These are phyloP conservation scores for Drosophila lutescens DNA, from an alignment of 2,888 invertebrate genomes.

Conservation along the genomic window DNA sequence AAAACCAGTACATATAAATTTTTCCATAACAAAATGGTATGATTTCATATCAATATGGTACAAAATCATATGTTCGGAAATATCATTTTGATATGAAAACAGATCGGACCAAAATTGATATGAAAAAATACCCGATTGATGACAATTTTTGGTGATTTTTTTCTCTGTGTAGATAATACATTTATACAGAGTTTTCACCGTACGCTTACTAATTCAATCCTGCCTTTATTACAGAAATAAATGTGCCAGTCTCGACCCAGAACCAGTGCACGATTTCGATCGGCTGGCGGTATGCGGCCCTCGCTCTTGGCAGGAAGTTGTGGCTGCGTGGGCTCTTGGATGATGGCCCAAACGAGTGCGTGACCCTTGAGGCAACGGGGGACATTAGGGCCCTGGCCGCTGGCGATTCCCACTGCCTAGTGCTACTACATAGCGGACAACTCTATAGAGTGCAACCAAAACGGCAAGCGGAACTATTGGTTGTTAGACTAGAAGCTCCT, in stretches of 20 bases:
- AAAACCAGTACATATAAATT: too few species aligned
- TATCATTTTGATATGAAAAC: too few species aligned
- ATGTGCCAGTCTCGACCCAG: constrained; percentile 8
- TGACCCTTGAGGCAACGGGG: constrained; percentile 54
- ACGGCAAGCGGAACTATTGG: constrained; percentile 48
- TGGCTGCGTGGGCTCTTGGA: constrained; percentile 71
- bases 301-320: constrained; percentile 53
- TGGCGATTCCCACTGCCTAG: constrained; percentile 76
- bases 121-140: too few species aligned
- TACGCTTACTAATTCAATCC: constrained; percentile 34
- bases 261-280: constrained; percentile 48
- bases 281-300: constrained; percentile 80
- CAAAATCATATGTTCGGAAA: too few species aligned
- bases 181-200: neutral
- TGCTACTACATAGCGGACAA: constrained; percentile 76
- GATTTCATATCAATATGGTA: too few species aligned
- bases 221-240: constrained; percentile 51
- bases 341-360: constrained; percentile 33
- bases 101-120: too few species aligned
- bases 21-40: too few species aligned
- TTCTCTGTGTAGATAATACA: too few species aligned
- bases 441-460: constrained; percentile 70
- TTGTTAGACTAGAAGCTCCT: constrained; percentile 62
- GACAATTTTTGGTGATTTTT: too few species aligned
- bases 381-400: constrained; percentile 69